A percentile compares a stretch with the other conserved stretches of the same genome.
Conservation (phyloP, 2,888 invertebrate species). For the Andrena marginata region DNA sequence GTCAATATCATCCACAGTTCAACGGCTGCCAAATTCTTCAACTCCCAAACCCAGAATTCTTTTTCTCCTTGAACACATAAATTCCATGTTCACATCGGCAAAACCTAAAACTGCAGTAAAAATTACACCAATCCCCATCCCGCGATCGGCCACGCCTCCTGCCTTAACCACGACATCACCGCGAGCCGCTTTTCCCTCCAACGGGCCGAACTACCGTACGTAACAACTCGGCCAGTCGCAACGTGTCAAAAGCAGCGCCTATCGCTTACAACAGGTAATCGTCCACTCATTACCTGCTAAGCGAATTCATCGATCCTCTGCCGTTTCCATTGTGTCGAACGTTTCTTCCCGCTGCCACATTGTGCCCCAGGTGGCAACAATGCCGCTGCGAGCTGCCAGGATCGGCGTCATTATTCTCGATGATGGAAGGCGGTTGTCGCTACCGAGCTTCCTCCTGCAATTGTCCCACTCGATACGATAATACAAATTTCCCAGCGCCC, state of each 20-base stretch:
- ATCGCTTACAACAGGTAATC: conserved; percentile 19
- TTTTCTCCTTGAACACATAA: too few relatives aligned
- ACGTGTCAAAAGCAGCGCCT: not conserved
- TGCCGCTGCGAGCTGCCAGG: conserved; percentile 19
- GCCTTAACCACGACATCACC: not conserved
- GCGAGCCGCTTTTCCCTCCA: not conserved
- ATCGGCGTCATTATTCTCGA: conserved; percentile 39
- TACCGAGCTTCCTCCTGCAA: not conserved
- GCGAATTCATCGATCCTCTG: conserved; percentile 48
- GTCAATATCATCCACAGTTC: too few relatives aligned
- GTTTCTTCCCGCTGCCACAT: conserved; percentile 33
- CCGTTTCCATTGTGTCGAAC: conserved; percentile 27
- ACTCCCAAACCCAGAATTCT: too few relatives aligned
- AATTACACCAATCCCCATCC: not conserved
- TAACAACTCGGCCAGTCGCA: not conserved
- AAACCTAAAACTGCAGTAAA: too few relatives aligned
- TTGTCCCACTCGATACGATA: not conserved
- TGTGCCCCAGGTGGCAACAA: conserved; percentile 31
- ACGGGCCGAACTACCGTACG: not conserved
- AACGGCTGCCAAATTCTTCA: too few relatives aligned
- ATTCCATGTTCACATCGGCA: too few relatives aligned
- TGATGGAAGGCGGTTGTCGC: conserved; percentile 15
- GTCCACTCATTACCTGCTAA: conserved; percentile 26
- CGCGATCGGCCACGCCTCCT: not conserved
- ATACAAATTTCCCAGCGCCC: too few relatives aligned